Evolutionary conservation across 2,113 vertebrate species (phyloP), one percentile per base, ranked within the genome.

Genomic region (Calypte anna): DNA sequence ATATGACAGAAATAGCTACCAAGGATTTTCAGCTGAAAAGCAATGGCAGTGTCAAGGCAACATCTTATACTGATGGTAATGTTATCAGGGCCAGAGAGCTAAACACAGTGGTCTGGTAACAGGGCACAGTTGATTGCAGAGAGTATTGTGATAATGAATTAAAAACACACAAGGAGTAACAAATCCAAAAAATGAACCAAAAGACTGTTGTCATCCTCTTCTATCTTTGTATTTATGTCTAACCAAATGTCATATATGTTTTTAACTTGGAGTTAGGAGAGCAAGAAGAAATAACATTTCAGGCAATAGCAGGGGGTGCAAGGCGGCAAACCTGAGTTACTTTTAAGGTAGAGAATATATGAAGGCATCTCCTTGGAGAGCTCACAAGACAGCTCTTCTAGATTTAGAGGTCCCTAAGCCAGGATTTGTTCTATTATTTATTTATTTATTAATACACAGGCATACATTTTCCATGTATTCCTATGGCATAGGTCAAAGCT

Each of bases 401-500:
- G 54, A 89, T 94, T 92, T 90, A 85, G 87, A 95, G 82, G 87
- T 88, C 63, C 86, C 31, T 17, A 90, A 90, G 48, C 21, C 28
- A 33, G 38, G 91, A 83, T 83, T 80, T 55, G 40, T 76, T 80
- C 51, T 46, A 15, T 38, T 88, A 85, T 90, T 82, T 93, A 91
- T 89, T 91, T 84, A 83, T 93, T 94, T 87, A 16, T 27, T 76
- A 70, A 68, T 36, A 94, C n/a, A 75, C 36, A 70, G 0, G 0
- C 3, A 5, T 48, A 77, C 19, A 54, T 80, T 88, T 95, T 72
- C 90, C 90, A 91, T 84, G 90, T 95, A 64, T 93, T 86, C 53
- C 88, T 73, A 43, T 1, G 9, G 61, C 91, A 84, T 53, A 93
- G 80, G 95, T 93, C 92, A 97, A 90, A 94, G 90, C 54, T 94